Evolutionary conservation across 2,888 invertebrate genomes (phyloP).

Genomic region (Hemicrepidius hirtus): DNA sequence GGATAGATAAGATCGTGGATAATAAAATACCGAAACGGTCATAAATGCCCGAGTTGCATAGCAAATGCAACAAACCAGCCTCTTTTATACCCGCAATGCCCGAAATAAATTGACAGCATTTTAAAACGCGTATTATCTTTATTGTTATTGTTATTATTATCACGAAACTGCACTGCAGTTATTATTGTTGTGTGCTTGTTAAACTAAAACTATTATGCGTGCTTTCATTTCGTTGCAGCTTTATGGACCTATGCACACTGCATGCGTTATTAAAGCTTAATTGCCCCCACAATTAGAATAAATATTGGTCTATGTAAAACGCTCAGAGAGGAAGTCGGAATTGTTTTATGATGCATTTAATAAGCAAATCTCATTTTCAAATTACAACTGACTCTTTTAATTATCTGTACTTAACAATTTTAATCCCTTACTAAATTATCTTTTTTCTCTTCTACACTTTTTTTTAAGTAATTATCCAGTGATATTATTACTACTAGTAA

Average conservation of each 20-base stretch:
- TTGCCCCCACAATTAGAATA: slow-evolving; percentile 20
- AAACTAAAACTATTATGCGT: slow-evolving; percentile 43
- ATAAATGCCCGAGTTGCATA: slow-evolving; percentile 36
- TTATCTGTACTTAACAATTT: no score
- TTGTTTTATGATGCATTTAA: slow-evolving; percentile 5
- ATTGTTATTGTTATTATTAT: slow-evolving; percentile 54
- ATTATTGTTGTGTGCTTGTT: slow-evolving; percentile 50
- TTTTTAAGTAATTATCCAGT: no score
- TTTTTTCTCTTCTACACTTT: no score
- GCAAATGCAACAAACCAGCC: slow-evolving; percentile 36
- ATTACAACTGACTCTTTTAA: no score
- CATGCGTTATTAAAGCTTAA: slow-evolving; percentile 22
- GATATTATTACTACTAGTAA: no score
- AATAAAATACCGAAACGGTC: slow-evolving; percentile 38
- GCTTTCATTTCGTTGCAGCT: slow-evolving; percentile 20
- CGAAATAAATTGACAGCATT: slow-evolving; percentile 52
- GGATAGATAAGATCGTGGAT: slow-evolving; percentile 29
- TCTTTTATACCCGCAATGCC: slow-evolving; percentile 49
- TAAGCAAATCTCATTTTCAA: not conserved
- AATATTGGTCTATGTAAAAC: slow-evolving; percentile 7
- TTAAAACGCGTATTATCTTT: slow-evolving; percentile 50
- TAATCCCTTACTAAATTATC: no score
- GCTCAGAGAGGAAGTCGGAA: not conserved
- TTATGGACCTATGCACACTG: slow-evolving; percentile 16
- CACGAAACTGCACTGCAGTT: slow-evolving; percentile 48